Conservation (phyloP, 1,140 invertebrate genomes). For the Chrysoperla carnea region DNA sequence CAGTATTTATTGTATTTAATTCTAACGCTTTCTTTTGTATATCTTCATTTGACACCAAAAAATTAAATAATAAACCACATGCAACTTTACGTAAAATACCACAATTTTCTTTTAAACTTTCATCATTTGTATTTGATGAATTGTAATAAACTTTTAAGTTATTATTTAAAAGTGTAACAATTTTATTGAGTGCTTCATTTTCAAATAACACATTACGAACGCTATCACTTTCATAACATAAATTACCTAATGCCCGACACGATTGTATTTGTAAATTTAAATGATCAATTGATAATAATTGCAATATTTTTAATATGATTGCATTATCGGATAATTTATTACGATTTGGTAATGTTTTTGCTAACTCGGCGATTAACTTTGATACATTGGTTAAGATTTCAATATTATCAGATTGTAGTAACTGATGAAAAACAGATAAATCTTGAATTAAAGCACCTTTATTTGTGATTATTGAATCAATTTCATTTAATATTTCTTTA, state of each 20-base stretch:
- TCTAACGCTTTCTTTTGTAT: constrained; percentile 45
- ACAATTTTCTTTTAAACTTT: constrained; percentile 20
- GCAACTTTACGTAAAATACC: constrained; percentile 32
- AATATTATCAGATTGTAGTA: constrained; percentile 7
- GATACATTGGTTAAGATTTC: constrained; percentile 20
- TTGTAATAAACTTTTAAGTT: constrained; percentile 1
- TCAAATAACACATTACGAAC: constrained; percentile 40
- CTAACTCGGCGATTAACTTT: constrained; percentile 51
- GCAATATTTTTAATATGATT: constrained; percentile 35
- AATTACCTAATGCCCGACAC: constrained; percentile 68
- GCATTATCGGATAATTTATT: constrained; percentile 38
- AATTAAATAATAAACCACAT: constrained; percentile 60
- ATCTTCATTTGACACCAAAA: constrained; percentile 53
- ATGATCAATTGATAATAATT: constrained; percentile 15
- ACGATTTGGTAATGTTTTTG: constrained; percentile 46
- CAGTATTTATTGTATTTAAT: constrained; percentile 40
- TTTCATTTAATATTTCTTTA: too few relatives aligned
- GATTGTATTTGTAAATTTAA: constrained; percentile 44
- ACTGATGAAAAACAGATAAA: background rate
- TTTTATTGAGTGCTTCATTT: constrained; percentile 32
- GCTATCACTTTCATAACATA: constrained; percentile 72
- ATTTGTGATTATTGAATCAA: too few relatives aligned
- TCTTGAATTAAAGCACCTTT: background rate
- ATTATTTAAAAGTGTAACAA: constrained; percentile 28
- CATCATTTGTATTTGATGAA: constrained; percentile 10